A percentile compares a stretch with the other conserved stretches of the same genome.
These are phyloP conservation scores for Laticauda colubrina DNA, from an alignment of 2,113 vertebrate genomes.

Conservation along the genomic window DNA sequence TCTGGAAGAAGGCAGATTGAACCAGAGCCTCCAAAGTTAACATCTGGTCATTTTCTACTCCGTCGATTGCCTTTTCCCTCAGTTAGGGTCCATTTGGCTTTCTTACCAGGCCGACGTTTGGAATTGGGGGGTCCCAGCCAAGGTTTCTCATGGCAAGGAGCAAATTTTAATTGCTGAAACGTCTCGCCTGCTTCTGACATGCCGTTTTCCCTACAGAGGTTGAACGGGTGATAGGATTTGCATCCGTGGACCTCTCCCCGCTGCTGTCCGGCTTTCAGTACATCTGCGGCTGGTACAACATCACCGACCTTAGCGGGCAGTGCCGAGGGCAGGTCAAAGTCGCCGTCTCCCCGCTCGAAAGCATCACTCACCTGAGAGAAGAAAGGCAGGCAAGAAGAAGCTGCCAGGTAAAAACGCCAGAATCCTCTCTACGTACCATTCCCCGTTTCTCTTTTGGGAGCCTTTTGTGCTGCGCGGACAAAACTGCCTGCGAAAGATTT, in stretches of 20 bases:
- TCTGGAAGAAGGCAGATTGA: background rate
- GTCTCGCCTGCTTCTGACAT: fast-evolving
- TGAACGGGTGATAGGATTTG: conserved; percentile 91
- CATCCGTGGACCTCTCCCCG: conserved; percentile 88
- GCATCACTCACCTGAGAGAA: conserved; percentile 70
- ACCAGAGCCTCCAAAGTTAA: background rate
- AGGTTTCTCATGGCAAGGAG: background rate
- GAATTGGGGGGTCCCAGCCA: fast-evolving
- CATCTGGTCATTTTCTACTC: background rate
- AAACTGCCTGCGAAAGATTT: background rate
- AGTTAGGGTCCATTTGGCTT: too few species aligned
- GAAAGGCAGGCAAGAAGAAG: conserved; percentile 71
- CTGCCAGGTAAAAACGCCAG: background rate
- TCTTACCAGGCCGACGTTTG: background rate
- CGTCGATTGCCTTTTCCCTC: background rate
- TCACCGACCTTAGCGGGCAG: conserved; percentile 88
- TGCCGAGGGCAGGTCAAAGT: conserved; percentile 96
- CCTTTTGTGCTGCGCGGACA: fast-evolving
- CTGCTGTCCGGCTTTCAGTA: conserved; percentile 90
- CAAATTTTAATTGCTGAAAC: fast-evolving
- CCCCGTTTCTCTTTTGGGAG: fast-evolving
- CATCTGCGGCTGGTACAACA: conserved; percentile 96
- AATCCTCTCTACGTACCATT: conserved; percentile 35
- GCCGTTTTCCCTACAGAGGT: conserved; percentile 69
- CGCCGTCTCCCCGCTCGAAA: conserved; percentile 82